Conservation (phyloP, 2,797 vertebrate genomes). For the Hydrocynus forskahlii region DNA sequence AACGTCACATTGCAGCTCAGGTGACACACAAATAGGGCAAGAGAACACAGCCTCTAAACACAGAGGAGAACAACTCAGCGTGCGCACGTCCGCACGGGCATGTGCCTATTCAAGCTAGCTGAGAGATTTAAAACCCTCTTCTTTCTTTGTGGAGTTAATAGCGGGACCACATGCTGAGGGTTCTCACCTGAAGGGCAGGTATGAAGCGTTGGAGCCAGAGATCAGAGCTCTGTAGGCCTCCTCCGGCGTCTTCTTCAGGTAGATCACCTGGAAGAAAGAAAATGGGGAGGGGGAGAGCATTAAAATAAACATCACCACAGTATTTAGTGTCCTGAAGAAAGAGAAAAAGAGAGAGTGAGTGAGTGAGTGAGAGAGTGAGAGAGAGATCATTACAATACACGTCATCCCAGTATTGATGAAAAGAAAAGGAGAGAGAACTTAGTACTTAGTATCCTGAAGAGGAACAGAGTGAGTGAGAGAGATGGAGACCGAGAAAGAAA, state of each 20-base stretch:
- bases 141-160: not conserved
- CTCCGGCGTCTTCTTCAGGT: slow-evolving; percentile 95
- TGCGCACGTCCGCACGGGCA: not conserved
- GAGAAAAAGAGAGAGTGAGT: no score
- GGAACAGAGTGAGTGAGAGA: no score
- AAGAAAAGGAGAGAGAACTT: no score
- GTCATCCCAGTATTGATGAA: no score
- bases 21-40: slow-evolving; percentile 9
- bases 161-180: not conserved
- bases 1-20: slow-evolving; percentile 10
- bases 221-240: slow-evolving; percentile 89
- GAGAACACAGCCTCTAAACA: not conserved
- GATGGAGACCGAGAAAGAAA: no score
- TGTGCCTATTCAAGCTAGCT: not conserved
- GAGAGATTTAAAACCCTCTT: not conserved
- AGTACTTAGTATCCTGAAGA: no score
- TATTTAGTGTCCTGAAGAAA: no score
- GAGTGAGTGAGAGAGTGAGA: no score
- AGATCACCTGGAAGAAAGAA: slow-evolving; percentile 84
- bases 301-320: not conserved
- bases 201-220: slow-evolving; percentile 89
- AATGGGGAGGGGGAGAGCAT: not conserved
- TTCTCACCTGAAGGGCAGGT: slow-evolving; percentile 94
- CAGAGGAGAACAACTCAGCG: not conserved
- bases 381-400: no score